Conservation (phyloP, 92 coral and sea anemone genomes). For the Zoanthus sociatus region DNA sequence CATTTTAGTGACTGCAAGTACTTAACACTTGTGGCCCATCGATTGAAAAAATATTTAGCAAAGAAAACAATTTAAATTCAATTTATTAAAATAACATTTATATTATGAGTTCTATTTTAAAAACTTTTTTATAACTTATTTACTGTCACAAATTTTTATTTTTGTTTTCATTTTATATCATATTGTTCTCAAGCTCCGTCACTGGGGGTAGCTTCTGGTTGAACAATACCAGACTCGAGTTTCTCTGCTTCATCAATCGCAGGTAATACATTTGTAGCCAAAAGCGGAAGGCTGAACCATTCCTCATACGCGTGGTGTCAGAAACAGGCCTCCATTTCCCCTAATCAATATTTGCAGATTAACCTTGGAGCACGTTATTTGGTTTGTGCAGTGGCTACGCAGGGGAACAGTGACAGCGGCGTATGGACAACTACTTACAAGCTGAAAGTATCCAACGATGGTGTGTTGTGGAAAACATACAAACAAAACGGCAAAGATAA, state of each 20-base stretch:
- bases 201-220: background rate
- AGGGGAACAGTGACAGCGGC: background rate
- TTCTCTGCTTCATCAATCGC: background rate
- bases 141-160: no score
- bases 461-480: background rate
- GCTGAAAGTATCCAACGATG: background rate
- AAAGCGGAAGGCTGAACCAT: conserved; percentile 9
- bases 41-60: no score
- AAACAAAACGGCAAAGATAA: conserved; percentile 7
- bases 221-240: conserved; percentile 1
- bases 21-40: no score
- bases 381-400: conserved; percentile 25
- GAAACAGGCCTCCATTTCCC: background rate
- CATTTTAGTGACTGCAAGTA: no score
- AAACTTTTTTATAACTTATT: no score
- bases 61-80: no score
- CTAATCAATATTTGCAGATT: conserved; percentile 12
- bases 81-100: no score
- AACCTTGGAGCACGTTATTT: background rate
- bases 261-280: background rate
- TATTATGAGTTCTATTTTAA: no score
- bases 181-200: background rate
- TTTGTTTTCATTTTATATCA: background rate
- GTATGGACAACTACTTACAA: conserved; percentile 6
- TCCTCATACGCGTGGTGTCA: background rate